These are phyloP conservation scores for Limosa lapponica DNA, from an alignment of 2,797 vertebrate genomes.

Conservation along the genomic window DNA sequence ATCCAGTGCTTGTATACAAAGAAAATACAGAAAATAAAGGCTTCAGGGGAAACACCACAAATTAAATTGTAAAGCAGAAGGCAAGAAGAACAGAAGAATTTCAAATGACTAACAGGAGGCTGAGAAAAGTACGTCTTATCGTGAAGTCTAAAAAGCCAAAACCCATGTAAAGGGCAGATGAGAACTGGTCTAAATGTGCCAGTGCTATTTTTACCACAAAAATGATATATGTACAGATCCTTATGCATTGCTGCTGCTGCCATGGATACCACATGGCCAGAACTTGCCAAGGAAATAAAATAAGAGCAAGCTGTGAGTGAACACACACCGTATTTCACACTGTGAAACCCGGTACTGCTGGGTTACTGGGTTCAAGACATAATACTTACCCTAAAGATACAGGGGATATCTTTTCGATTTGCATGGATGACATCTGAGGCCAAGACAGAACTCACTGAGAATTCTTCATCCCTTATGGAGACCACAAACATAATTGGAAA, in stretches of 20 bases:
- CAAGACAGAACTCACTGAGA: conserved; percentile 96
- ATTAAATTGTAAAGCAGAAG: neutral
- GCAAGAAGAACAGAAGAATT: neutral
- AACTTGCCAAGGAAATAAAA: neutral
- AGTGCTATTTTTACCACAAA: neutral
- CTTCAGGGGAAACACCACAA: neutral
- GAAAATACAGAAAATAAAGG: neutral
- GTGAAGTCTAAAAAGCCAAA: neutral
- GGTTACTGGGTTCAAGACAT: neutral
- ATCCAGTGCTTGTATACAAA: neutral
- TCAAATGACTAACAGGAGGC: neutral
- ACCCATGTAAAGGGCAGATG: neutral
- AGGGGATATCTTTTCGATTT: conserved; percentile 95
- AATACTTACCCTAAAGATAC: conserved; percentile 94
- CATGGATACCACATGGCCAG: neutral
- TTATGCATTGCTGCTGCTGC: neutral
- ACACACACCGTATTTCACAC: neutral
- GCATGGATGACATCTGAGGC: conserved; percentile 99
- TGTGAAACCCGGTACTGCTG: neutral
- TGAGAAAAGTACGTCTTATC: neutral
- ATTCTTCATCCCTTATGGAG: conserved; percentile 92
- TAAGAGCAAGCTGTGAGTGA: neutral
- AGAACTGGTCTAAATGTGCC: neutral
- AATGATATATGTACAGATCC: neutral
- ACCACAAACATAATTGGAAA: conserved; percentile 39